phyloP scores from a whole-genome alignment of 2,113 vertebrate genomes.

The Catharus bicknelli region DNA sequence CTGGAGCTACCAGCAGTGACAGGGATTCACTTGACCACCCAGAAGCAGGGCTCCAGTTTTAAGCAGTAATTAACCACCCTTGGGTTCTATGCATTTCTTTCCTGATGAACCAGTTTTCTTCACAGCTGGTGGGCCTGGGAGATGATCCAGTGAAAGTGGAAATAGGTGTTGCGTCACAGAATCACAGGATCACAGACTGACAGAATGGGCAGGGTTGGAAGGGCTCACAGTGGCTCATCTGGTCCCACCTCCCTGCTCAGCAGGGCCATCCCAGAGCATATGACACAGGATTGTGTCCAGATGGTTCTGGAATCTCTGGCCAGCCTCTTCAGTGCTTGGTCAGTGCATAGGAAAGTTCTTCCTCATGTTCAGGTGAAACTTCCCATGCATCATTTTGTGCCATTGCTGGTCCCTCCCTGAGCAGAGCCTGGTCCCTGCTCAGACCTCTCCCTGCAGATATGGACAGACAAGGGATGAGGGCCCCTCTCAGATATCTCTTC shows the following conservation, averaged over 20 bases:
- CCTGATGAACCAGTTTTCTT: background rate
- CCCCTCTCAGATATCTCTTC: background rate
- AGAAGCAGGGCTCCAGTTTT: background rate
- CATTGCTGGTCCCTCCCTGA: background rate
- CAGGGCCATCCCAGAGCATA: background rate
- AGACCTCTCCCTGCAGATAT: background rate
- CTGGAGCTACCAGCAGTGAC: background rate
- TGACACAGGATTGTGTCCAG: background rate
- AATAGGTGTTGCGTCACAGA: background rate
- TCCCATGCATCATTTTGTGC: background rate
- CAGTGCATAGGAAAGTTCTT: background rate
- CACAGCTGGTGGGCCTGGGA: background rate
- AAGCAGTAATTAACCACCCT: background rate
- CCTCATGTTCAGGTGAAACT: background rate
- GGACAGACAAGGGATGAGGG: background rate
- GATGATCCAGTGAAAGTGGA: background rate
- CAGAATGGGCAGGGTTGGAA: background rate
- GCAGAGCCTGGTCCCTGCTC: background rate
- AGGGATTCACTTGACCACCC: background rate
- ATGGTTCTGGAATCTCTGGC: background rate
- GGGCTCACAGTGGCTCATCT: background rate
- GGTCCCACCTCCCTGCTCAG: background rate
- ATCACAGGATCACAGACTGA: rapidly evolving
- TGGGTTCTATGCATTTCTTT: background rate
- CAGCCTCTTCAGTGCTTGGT: background rate